phyloP scores from a whole-genome alignment of 2,888 invertebrate genomes.

The Branchellion lobata region DNA sequence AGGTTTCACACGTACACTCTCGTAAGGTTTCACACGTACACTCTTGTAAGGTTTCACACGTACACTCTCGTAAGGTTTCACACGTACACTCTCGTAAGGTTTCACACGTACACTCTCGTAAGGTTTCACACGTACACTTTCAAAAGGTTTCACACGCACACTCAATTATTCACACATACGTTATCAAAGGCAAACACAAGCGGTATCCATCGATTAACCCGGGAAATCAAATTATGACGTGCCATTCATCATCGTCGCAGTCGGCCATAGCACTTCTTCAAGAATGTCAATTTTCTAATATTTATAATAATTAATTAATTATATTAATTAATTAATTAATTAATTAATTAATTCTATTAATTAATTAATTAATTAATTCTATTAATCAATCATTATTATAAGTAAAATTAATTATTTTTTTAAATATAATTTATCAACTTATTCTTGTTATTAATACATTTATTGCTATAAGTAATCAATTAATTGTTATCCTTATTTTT shows the following conservation, averaged over 20 bases:
- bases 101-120: background rate
- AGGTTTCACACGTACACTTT: background rate
- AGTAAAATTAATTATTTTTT: too few relatives aligned
- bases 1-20: background rate
- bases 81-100: background rate
- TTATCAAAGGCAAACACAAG: background rate
- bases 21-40: background rate
- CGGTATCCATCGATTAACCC: background rate
- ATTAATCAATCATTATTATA: too few relatives aligned
- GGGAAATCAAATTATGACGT: conserved; percentile 9
- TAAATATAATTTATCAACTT: too few relatives aligned
- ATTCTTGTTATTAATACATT: too few relatives aligned
- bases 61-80: background rate
- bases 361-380: too few relatives aligned
- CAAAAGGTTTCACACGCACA: background rate
- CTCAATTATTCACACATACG: background rate
- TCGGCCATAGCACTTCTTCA: too few relatives aligned
- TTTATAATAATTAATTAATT: too few relatives aligned
- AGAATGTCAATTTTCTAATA: too few relatives aligned
- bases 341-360: too few relatives aligned
- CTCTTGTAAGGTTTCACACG: background rate
- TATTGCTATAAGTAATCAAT: too few relatives aligned
- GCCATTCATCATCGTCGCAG: background rate
- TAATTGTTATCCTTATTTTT: too few relatives aligned
- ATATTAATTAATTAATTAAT: too few relatives aligned